Evolutionary conservation across 2,113 vertebrate species (phyloP), one percentile per base, ranked within the genome.

Genomic region (Silurus meridionalis): DNA sequence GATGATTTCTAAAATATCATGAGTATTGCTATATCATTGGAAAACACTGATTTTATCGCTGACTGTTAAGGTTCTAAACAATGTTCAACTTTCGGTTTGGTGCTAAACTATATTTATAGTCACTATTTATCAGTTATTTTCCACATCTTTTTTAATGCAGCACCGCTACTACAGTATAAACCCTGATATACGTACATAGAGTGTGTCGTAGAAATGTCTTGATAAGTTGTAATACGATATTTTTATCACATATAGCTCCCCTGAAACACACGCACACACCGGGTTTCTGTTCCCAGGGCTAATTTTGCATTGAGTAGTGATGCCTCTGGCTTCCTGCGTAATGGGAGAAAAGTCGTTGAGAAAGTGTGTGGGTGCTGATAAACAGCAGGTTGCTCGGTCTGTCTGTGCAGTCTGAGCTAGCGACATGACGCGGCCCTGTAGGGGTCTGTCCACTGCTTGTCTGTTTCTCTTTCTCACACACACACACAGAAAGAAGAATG

Each of bases 341-440:
- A 64, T 50, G n/a, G 48, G 60, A 63, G 57, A 48, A 17, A 53
- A 84, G 57, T n/a, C 57, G n/a, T 23, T 0, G 50, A 85, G 84
- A 80, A 58, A 86, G 55, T 58, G 78, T 60, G 85, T 86, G 64
- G 64, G 55, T 46, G 37, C 85, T 71, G 81, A 87, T 66, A 78
- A 79, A 83, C 50, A 55, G 46, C 52, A 5, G 60, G 46, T 15
- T 4, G 75, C 69, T 83, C 28, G 37, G 57, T n/a, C 69, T 78
- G 79, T 88, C 83, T 85, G 64, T 61, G n/a, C 85, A 72, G 78
- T 61, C 53, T 52, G 71, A 83, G 74, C 19, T 28, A 83, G 72
- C 63, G 72, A 88, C 71, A 85, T 81, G 71, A 88, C 72, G 82
- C 17, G 50, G 37, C 87, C 80, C 84, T 74, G 48, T 50, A 78